Percentiles rank a stretch among this genome's conserved stretches.
Evolutionary conservation across 2,888 invertebrate species (phyloP).

Genomic region (Sesia bembeciformis): DNA sequence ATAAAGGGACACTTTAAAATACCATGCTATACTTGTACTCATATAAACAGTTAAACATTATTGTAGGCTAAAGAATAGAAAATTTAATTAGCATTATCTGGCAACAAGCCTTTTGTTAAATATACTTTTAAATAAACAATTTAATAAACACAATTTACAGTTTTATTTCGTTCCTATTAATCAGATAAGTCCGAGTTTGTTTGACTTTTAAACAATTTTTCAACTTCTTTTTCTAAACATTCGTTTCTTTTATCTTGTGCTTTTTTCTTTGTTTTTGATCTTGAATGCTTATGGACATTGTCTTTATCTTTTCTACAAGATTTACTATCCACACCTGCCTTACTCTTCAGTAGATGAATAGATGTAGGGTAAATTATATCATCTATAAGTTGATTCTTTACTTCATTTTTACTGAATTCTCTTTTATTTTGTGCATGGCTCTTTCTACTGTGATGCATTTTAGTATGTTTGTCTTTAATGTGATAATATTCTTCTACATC

Average conservation of each 20-base stretch:
- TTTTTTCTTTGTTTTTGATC: constrained; percentile 35
- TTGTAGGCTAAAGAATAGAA: background rate
- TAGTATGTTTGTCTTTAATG: constrained; percentile 19
- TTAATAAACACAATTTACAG: constrained; percentile 5
- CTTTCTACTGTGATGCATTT: constrained; percentile 20
- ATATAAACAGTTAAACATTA: background rate
- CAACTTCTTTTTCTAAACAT: constrained; percentile 48
- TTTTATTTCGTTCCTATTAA: constrained; percentile 9
- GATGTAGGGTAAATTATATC: constrained; percentile 33
- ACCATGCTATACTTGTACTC: too few species aligned
- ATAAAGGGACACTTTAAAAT: too few species aligned
- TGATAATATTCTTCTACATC: constrained; percentile 19
- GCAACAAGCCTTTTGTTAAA: background rate
- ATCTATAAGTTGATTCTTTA: constrained; percentile 36
- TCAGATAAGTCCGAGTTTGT: constrained; percentile 39
- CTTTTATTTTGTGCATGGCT: constrained; percentile 20
- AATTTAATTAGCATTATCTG: background rate
- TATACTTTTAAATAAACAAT: constrained; percentile 1
- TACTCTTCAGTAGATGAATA: constrained; percentile 21
- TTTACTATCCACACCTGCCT: constrained; percentile 17
- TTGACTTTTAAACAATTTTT: constrained; percentile 37
- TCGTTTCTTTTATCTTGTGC: constrained; percentile 24
- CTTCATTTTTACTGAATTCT: constrained; percentile 22
- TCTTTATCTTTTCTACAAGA: constrained; percentile 24
- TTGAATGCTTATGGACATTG: constrained; percentile 20